A percentile compares a stretch with the other conserved stretches of the same genome.
These are phyloP conservation scores for Rambutsinella grinnellia DNA, from an alignment of 2,888 invertebrate species.

Conservation along the genomic window DNA sequence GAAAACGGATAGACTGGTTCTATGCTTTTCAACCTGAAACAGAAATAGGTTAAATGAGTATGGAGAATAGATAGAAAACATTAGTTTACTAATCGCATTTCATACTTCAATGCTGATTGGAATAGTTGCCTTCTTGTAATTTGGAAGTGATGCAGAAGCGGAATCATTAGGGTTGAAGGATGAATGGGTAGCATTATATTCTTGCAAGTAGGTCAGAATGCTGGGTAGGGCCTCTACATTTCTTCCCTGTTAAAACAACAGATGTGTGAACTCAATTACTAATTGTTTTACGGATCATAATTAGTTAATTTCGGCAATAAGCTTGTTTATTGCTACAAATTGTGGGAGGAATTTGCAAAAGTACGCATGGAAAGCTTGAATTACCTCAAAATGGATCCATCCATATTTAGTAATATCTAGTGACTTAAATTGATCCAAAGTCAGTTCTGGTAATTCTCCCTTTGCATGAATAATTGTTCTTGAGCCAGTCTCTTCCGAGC, in stretches of 20 bases:
- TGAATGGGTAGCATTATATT: too few relatives aligned
- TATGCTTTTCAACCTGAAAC: slow-evolving; percentile 74
- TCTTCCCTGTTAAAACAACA: slow-evolving; percentile 70
- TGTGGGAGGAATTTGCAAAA: too few relatives aligned
- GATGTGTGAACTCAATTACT: too few relatives aligned
- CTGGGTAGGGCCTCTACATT: slow-evolving; percentile 72
- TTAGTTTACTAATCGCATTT: neutral
- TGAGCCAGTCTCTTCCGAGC: slow-evolving; percentile 73
- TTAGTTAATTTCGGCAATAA: too few relatives aligned
- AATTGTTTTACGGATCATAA: too few relatives aligned
- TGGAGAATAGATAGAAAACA: neutral
- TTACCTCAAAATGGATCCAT: slow-evolving; percentile 80
- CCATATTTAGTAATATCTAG: slow-evolving; percentile 72
- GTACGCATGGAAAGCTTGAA: neutral
- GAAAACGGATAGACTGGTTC: slow-evolving; percentile 71
- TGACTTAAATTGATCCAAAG: slow-evolving; percentile 72
- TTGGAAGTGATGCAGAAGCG: too few relatives aligned
- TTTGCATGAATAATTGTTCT: slow-evolving; percentile 76
- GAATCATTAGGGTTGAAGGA: too few relatives aligned
- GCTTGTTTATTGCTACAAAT: too few relatives aligned
- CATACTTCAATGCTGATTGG: slow-evolving; percentile 60
- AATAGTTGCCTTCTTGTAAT: slow-evolving; percentile 47
- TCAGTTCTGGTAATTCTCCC: slow-evolving; percentile 74
- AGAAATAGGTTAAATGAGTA: neutral
- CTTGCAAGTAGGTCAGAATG: slow-evolving; percentile 72